Conservation (phyloP, 1,140 invertebrate species). For the Phymorhynchus buccinoides region DNA sequence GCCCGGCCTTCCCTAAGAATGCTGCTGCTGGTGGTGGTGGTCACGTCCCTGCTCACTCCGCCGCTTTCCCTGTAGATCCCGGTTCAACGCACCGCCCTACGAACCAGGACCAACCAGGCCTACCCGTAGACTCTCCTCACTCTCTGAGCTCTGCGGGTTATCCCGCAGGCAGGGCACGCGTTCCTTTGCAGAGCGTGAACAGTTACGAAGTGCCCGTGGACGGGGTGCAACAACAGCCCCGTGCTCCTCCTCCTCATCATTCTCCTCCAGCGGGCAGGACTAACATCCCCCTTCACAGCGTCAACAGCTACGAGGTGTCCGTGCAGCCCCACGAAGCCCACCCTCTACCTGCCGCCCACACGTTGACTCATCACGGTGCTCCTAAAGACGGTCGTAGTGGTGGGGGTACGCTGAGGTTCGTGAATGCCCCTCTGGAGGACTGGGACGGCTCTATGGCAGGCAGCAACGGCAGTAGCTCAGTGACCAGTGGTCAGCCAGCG, state of each 20-base stretch:
- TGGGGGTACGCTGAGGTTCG: background rate
- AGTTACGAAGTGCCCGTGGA: background rate
- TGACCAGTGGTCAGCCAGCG: background rate
- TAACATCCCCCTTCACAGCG: background rate
- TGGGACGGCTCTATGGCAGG: too few relatives aligned
- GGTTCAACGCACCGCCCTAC: background rate
- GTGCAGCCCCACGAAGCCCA: background rate
- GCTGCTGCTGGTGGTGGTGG: too few relatives aligned
- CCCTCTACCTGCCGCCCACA: background rate
- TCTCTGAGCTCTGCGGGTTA: background rate
- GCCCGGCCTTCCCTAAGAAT: background rate
- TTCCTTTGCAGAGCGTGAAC: background rate
- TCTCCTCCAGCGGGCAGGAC: background rate
- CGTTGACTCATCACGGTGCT: background rate
- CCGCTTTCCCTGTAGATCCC: background rate
- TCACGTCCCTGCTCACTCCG: background rate
- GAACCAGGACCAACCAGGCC: background rate
- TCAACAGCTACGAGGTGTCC: background rate
- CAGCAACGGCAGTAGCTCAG: background rate
- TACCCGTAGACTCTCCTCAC: background rate
- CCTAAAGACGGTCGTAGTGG: background rate
- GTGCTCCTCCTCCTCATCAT: too few relatives aligned
- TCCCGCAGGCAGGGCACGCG: background rate
- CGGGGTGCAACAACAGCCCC: background rate
- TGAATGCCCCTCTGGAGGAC: slow-evolving; percentile 7